Base-by-base conservation (phyloP, 2,797 vertebrate species). In the Mus spretus region DNA sequence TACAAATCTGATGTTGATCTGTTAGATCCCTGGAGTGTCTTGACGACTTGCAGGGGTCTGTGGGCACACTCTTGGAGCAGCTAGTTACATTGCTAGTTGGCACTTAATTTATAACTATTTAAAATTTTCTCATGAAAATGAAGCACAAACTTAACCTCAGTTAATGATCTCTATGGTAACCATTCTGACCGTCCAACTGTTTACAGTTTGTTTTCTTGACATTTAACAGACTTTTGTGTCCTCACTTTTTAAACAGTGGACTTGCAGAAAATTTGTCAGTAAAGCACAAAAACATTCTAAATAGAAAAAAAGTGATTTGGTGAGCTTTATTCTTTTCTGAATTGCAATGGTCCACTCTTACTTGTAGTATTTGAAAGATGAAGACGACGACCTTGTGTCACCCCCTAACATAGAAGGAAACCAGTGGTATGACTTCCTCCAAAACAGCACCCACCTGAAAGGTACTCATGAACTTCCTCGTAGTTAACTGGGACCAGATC, bases 311-410 rank as follows among this genome's bases (percentile, higher is more conserved):
- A 91, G n/a, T 3, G 28, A 26, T 55, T 90, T 83, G 57, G 1
- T 14, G 61, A 75, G 37, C 77, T 13, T 70, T 0, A 31, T 77
- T 3, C 75, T 70, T 93, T 91, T 6, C 4, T 80, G 85, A 4
- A 72, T 94, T 96, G 87, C 59, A 93, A 55, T 19, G 84, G 59
- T 72, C 31, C 93, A 26, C 80, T 2, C 53, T 97, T 93, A 15
- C 85, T 87, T 98, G 98, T 94, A 99, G 99, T 99, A 99, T 97
- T 98, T 99, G 94, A 99, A 99, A 98, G 99, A 99, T 95, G 99
- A 99, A 98, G 99, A 99, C 82, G 99, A 99, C 80, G 99, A 99
- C 92, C 99, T 99, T 0, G 99, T 99, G 78, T 99, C 99, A 70
- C 99, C 99, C 1, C 99, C 99, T 67, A 99, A 99, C 97, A 99